Evolutionary conservation across 1,140 invertebrate species (phyloP).

Genomic region (Galleria mellonella): DNA sequence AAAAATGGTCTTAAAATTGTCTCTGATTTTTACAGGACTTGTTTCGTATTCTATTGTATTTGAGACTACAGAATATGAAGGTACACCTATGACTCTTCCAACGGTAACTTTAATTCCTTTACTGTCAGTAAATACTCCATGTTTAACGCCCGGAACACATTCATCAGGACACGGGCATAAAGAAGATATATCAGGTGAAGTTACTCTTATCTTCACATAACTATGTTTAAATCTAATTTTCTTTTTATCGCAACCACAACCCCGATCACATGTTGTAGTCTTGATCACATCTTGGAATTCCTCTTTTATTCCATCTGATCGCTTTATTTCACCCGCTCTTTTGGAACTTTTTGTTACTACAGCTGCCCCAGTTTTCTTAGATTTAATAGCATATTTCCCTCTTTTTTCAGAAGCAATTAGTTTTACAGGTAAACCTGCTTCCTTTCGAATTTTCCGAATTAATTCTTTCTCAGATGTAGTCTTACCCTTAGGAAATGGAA

Average conservation of each 20-base stretch:
- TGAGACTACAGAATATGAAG: conserved; percentile 11
- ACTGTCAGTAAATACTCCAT: conserved; percentile 43
- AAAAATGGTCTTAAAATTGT: not conserved
- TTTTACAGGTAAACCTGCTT: conserved; percentile 20
- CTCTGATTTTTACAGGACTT: not conserved
- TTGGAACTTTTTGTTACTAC: conserved; percentile 13
- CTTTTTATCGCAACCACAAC: conserved; percentile 51
- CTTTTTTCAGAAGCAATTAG: conserved; percentile 19
- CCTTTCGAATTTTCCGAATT: conserved; percentile 19
- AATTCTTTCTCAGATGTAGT: conserved; percentile 22
- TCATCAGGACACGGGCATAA: conserved; percentile 44
- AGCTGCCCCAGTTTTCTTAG: conserved; percentile 19
- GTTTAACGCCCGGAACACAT: conserved; percentile 42
- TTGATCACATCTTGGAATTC: conserved; percentile 39
- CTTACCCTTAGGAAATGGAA: conserved; percentile 20
- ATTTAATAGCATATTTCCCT: conserved; percentile 27
- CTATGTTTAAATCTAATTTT: conserved; percentile 59
- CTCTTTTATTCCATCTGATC: conserved; percentile 27
- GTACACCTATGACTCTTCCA: conserved; percentile 28
- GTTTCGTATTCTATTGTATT: not conserved
- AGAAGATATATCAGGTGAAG: conserved; percentile 50
- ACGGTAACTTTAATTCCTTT: conserved; percentile 53
- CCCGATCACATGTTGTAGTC: conserved; percentile 45
- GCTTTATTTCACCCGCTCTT: conserved; percentile 10
- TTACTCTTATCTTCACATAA: conserved; percentile 53